phyloP scores from a whole-genome alignment of 2,113 vertebrate species.

The Brachirus orientalis region DNA sequence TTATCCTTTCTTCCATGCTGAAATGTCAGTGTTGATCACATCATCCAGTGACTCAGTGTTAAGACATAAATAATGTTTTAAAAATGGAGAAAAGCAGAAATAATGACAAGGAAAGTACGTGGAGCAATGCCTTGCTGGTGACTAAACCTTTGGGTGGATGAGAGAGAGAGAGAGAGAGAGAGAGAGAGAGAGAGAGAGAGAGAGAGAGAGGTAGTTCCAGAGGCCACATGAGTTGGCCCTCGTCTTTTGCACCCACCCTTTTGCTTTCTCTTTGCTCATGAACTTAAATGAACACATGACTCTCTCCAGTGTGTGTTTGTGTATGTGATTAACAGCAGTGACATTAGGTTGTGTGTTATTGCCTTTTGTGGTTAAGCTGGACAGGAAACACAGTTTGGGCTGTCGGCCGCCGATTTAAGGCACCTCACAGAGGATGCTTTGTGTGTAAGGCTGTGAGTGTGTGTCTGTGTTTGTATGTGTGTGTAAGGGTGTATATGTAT shows the following conservation, averaged over 20 bases:
- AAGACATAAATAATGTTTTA: conserved; percentile 65
- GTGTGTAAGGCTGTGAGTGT: conserved; percentile 62
- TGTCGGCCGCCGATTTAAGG: conserved; percentile 71
- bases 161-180: conserved; percentile 28
- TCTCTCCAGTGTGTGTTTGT: conserved; percentile 39
- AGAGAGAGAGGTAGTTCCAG: conserved; percentile 56
- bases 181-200: conserved; percentile 26
- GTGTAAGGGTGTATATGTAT: conserved; percentile 44
- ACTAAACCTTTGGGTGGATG: conserved; percentile 68
- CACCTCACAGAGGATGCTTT: conserved; percentile 83
- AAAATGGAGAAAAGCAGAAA: conserved; percentile 34
- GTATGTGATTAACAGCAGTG: conserved; percentile 65
- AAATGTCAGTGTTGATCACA: conserved; percentile 65
- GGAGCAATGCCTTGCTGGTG: conserved; percentile 68
- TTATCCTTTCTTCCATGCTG: conserved; percentile 26
- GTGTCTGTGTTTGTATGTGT: conserved; percentile 11
- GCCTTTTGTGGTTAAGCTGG: conserved; percentile 75
- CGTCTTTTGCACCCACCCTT: conserved; percentile 38
- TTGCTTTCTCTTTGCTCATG: conserved; percentile 9
- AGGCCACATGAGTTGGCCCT: conserved; percentile 65
- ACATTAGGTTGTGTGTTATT: conserved; percentile 74
- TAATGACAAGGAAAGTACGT: conserved; percentile 71
- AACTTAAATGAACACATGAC: conserved; percentile 39
- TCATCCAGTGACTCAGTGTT: conserved; percentile 66
- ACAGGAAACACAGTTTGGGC: conserved; percentile 76